These are phyloP conservation scores for Crocidura indochinensis DNA, from an alignment of 2,797 vertebrate species.

Conservation along the genomic window DNA sequence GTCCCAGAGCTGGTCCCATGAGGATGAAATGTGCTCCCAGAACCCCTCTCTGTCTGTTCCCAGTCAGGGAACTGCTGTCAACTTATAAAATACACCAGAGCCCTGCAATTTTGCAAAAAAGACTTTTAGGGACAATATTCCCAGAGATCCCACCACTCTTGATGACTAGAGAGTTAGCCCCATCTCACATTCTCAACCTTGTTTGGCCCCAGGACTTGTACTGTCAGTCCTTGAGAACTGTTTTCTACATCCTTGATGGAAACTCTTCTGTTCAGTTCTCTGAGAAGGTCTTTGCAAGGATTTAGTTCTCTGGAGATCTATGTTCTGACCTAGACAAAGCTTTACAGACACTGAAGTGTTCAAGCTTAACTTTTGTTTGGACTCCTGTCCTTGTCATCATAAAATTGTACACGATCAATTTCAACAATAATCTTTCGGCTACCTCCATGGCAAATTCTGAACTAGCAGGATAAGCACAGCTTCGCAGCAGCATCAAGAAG, in stretches of 20 bases:
- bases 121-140: not conserved
- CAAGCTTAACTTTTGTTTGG: not conserved
- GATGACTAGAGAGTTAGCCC: not conserved
- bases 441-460: not conserved
- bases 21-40: not conserved
- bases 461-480: not conserved
- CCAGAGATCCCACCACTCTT: not conserved
- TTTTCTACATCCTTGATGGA: not conserved
- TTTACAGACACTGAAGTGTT: not conserved
- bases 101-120: not conserved
- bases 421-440: not conserved
- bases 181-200: not conserved
- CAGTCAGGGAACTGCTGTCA: not conserved
- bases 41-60: no score
- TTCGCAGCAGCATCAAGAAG: accelerated
- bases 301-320: not conserved
- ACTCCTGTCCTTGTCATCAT: not conserved
- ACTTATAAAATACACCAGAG: slow-evolving; percentile 3
- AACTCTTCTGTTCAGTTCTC: not conserved
- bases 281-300: not conserved
- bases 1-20: not conserved
- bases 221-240: not conserved
- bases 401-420: not conserved
- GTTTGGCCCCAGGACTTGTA: not conserved
- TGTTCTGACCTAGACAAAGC: no score